Evolutionary conservation across 1,140 invertebrate genomes (phyloP).

Genomic region (Ips typographus): DNA sequence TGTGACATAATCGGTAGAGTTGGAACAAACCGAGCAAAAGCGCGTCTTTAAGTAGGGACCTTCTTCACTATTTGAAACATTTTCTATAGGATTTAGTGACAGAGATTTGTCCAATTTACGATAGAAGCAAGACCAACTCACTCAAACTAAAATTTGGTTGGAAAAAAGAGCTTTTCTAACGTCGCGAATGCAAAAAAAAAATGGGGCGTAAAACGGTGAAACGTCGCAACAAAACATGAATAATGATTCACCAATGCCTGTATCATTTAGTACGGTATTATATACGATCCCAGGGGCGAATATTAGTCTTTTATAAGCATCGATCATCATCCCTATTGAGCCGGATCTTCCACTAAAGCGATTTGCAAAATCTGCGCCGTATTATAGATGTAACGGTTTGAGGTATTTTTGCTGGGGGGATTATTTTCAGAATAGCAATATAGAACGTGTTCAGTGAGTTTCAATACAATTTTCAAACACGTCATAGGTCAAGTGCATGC

Average conservation of each 20-base stretch:
- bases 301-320: constrained; percentile 23
- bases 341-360: not conserved
- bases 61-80: too few species aligned
- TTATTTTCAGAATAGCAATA: not conserved
- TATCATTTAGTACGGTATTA: constrained; percentile 26
- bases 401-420: not conserved
- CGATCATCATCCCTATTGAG: constrained; percentile 19
- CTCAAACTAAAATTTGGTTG: too few species aligned
- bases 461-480: not conserved
- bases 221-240: constrained; percentile 23
- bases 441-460: not conserved
- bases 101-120: too few species aligned
- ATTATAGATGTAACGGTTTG: not conserved
- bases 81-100: too few species aligned
- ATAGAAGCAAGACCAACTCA: too few species aligned
- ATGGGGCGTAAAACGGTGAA: too few species aligned
- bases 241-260: constrained; percentile 19
- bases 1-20: too few species aligned
- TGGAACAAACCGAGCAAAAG: too few species aligned
- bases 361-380: not conserved
- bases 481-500: not conserved
- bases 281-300: constrained; percentile 13
- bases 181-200: too few species aligned
- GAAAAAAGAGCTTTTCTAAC: too few species aligned
- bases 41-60: too few species aligned